A percentile compares a stretch with the other conserved stretches of the same genome.
phyloP scores from a whole-genome alignment of 2,888 invertebrate genomes.

The Pedicia rivosa region DNA sequence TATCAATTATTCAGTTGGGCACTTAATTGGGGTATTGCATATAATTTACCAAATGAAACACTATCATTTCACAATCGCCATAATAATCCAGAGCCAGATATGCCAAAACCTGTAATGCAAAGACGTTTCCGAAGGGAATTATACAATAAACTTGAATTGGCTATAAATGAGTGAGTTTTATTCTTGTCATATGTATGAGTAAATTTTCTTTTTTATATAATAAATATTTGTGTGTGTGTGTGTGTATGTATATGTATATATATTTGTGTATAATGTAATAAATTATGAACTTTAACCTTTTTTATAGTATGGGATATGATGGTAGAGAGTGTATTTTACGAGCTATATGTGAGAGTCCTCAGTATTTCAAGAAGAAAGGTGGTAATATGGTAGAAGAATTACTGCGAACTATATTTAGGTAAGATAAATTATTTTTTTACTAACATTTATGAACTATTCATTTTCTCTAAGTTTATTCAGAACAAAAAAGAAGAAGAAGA shows the following conservation, averaged over 20 bases:
- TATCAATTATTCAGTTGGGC: constrained; percentile 44
- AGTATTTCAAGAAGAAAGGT: constrained; percentile 40
- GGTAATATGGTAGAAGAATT: constrained; percentile 52
- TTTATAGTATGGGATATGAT: constrained; percentile 56
- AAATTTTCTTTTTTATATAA: neutral
- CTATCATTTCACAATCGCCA: constrained; percentile 18
- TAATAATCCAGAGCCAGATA: constrained; percentile 14
- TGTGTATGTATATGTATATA: neutral
- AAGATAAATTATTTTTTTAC: constrained; percentile 18
- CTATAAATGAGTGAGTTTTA: constrained; percentile 48
- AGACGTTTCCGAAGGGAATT: constrained; percentile 48
- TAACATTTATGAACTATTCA: too few species aligned
- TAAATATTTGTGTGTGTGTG: too few species aligned
- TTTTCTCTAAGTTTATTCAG: too few species aligned
- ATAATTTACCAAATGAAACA: constrained; percentile 40
- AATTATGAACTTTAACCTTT: constrained; percentile 4
- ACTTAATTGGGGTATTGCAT: constrained; percentile 55
- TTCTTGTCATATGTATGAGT: neutral
- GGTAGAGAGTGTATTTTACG: constrained; percentile 54
- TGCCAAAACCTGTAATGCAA: constrained; percentile 28
- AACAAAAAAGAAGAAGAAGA: too few species aligned
- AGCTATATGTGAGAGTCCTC: constrained; percentile 56
- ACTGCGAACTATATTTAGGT: constrained; percentile 54
- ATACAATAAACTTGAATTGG: constrained; percentile 48
- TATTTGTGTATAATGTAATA: neutral